phyloP scores from a whole-genome alignment of 2,888 invertebrate genomes.

The Heliothis peltigera region DNA sequence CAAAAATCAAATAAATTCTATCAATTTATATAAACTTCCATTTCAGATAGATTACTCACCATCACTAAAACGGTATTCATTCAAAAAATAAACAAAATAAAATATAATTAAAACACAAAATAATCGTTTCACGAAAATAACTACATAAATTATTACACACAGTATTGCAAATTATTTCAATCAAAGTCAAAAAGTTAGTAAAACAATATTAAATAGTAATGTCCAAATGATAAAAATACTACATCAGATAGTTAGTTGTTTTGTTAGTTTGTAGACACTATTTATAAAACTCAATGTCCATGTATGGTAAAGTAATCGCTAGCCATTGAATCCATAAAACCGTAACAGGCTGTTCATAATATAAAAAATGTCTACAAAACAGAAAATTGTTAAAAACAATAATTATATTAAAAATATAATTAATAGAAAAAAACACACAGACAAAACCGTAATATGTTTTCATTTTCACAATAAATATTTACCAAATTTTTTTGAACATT shows the following conservation, averaged over 20 bases:
- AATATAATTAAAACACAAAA: conserved; percentile 64
- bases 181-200: conserved; percentile 50
- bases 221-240: conserved; percentile 49
- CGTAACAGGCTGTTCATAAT: background rate
- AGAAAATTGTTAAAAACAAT: conserved; percentile 27
- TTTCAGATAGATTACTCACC: conserved; percentile 13
- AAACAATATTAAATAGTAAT: conserved; percentile 54
- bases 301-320: too few species aligned
- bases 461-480: conserved; percentile 60
- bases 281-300: conserved; percentile 25
- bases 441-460: conserved; percentile 64
- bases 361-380: conserved; percentile 45
- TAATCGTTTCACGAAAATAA: conserved; percentile 86
- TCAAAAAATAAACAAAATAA: conserved; percentile 40
- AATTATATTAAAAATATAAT: conserved; percentile 52
- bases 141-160: conserved; percentile 58
- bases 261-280: conserved; percentile 41
- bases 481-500: conserved; percentile 81
- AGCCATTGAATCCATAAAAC: too few species aligned
- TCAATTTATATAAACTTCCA: conserved; percentile 23
- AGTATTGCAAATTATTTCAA: conserved; percentile 28
- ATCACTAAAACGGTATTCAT: conserved; percentile 9
- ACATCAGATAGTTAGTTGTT: conserved; percentile 19
- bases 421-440: conserved; percentile 67
- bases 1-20: conserved; percentile 32